Evolutionary conservation across 1,140 invertebrate genomes (phyloP).

Genomic region (Drosophila orena): DNA sequence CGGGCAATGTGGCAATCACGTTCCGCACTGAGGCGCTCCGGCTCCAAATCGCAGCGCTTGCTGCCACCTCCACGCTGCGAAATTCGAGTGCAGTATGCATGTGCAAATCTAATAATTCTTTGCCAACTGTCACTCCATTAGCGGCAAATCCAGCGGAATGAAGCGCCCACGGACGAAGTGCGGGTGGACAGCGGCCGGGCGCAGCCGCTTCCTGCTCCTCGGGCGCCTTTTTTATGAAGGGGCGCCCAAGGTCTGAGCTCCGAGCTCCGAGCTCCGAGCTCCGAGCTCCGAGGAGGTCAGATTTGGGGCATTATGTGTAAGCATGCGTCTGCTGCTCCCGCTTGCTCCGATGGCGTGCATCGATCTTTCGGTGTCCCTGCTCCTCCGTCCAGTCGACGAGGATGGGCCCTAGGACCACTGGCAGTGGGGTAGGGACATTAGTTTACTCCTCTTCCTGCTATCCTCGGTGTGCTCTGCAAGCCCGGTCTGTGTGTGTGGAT

Average conservation of each 20-base stretch:
- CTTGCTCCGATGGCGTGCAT: too few species aligned
- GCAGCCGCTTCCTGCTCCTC: slow-evolving; percentile 5
- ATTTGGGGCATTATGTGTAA: slow-evolving; percentile 20
- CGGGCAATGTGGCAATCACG: slow-evolving; percentile 28
- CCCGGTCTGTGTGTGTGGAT: slow-evolving; percentile 4
- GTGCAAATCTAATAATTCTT: slow-evolving; percentile 83
- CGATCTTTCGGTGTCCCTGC: slow-evolving; percentile 54
- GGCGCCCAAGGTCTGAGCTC: not conserved
- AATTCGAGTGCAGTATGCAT: slow-evolving; percentile 60
- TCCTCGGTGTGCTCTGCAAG: too few species aligned
- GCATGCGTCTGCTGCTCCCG: slow-evolving; percentile 16
- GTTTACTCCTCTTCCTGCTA: not conserved
- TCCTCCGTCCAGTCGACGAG: not conserved
- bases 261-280: not conserved
- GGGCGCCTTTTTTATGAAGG: not conserved
- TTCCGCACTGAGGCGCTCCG: slow-evolving; percentile 15
- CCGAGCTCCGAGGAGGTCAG: slow-evolving; percentile 9
- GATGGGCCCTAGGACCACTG: too few species aligned
- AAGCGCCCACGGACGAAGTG: slow-evolving; percentile 2
- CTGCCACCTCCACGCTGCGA: slow-evolving; percentile 26
- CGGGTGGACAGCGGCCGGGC: slow-evolving; percentile 8
- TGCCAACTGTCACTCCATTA: slow-evolving; percentile 79
- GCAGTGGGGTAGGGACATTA: not conserved
- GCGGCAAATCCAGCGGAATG: slow-evolving; percentile 44
- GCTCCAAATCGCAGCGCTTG: not conserved